Base-by-base conservation (phyloP, 1,140 invertebrate genomes). In the Dreissena polymorpha region DNA sequence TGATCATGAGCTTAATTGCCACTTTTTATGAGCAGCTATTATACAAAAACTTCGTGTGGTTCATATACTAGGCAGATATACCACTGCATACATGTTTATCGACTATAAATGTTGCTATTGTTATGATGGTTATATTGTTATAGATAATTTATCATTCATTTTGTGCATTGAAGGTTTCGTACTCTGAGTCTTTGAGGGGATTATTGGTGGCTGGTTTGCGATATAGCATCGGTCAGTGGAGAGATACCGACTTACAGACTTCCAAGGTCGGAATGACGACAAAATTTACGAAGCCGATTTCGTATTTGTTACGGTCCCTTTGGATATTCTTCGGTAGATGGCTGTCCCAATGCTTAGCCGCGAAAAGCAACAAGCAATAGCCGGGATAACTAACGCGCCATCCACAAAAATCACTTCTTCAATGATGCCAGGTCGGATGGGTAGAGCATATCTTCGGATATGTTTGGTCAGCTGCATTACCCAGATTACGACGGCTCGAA, bases 381-480 rank as follows among this genome's bases (percentile, higher is more conserved):
- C 23, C 14, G 49, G 64, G 21, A 67, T 86, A 10, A 25, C 71
- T 49, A 84, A 86, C 72, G 60, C n/a, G 6, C 27, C 84, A 12
- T 76, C 84, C 0, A 86, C 86, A 55, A 87, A 84, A 57, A 53
- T 87, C 6, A 16, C n/a, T 79, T 29, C 51, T 87, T 0, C 86
- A 87, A 39, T 10, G 63, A 80, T 5, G 53, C 75, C 12, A 72
- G 71, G 10, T 64, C 80, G 55, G 86, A 84, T 18, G 86, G 86
- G 3, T 81, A 76, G 27, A 70, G 73, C 16, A 85, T 57, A 27
- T 84, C 86, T 12, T 65, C 83, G 51, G 63, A 81, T 18, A 80
- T 67, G 13, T 76, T 87, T 53, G 86, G 86, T 12, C 80, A 83
- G 70, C 6, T 87, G 5, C 75, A 79, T 65, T 87, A 87, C 53